These are phyloP conservation scores for Eptesicus fuscus DNA, from an alignment of 2,113 vertebrate species.

Conservation along the genomic window DNA sequence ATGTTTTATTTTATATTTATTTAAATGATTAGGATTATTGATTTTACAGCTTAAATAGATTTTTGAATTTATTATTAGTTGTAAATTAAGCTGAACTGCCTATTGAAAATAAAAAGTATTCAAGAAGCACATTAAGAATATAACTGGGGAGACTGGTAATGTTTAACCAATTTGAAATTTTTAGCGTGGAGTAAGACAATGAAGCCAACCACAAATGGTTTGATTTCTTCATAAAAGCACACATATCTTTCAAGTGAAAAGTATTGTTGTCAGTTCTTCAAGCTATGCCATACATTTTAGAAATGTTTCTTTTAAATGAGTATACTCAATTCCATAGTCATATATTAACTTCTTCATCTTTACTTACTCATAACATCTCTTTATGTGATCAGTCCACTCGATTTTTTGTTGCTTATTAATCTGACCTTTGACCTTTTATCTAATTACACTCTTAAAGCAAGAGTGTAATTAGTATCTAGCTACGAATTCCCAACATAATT, in stretches of 20 bases:
- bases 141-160: neutral
- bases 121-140: neutral
- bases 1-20: slow-evolving; percentile 2
- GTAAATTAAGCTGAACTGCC: slow-evolving; percentile 21
- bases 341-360: neutral
- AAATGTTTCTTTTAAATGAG: slow-evolving; percentile 13
- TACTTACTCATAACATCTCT: neutral
- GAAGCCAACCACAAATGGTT: neutral
- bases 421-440: slow-evolving; percentile 11
- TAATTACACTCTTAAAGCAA: neutral
- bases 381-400: neutral
- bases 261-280: neutral
- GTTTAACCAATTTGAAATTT: neutral
- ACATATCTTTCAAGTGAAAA: slow-evolving; percentile 4
- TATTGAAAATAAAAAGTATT: neutral
- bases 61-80: slow-evolving; percentile 25
- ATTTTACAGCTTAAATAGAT: slow-evolving; percentile 13
- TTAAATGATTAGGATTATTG: neutral
- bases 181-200: neutral
- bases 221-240: neutral
- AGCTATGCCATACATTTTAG: neutral
- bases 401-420: slow-evolving; percentile 3
- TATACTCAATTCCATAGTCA: neutral
- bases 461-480: neutral
- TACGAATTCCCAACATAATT: neutral